Evolutionary conservation across 2,113 vertebrate species (phyloP), one percentile per base, ranked within the genome.

Genomic region (Oxygymnocypris stewartii): DNA sequence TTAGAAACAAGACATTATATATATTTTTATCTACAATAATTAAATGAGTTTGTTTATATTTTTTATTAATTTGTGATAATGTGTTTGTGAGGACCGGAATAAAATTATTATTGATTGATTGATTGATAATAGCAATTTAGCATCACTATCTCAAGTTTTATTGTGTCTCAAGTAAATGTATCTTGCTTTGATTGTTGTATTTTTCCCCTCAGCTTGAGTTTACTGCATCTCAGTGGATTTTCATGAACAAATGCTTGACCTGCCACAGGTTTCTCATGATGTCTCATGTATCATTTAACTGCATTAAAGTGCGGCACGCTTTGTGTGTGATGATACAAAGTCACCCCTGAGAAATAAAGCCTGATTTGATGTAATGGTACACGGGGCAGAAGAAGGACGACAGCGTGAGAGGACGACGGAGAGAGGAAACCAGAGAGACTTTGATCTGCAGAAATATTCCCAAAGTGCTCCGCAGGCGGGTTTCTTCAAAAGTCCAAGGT

Each of bases 221-320:
- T 6, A n/a, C 11, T 0, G 40, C 11, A 47, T 75, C 23, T 75
- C 20, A 47, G 11, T 25, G 42, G 10, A n/a, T 75, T 57, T 23
- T 65, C 44, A 61, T 71, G 37, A 54, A 65, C 1, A 13, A 79
- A 59, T 28, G 4, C 54, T 77, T 59, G 20, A 78, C 82, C 59
- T 28, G 82, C 78, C 40, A 63, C 82, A 47, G 44, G 37, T 57
- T 13, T 3, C 20, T 83, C 73, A 86, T 23, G 73, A 81, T 88
- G 87, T 84, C 40, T 77, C n/a, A 11, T 42, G 61, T 84, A 49
- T 51, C 79, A 51, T 86, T 86, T 71, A 86, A 86, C 80, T n/a
- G 80, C 49, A 67, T 85, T 86, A 79, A 88, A 78, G 10, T 35
- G 57, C 28, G 13, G 63, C 61, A 28, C 16, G 42, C 31, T 44